These are phyloP conservation scores for Orthosia cruda DNA, from an alignment of 2,888 invertebrate species.

Conservation along the genomic window DNA sequence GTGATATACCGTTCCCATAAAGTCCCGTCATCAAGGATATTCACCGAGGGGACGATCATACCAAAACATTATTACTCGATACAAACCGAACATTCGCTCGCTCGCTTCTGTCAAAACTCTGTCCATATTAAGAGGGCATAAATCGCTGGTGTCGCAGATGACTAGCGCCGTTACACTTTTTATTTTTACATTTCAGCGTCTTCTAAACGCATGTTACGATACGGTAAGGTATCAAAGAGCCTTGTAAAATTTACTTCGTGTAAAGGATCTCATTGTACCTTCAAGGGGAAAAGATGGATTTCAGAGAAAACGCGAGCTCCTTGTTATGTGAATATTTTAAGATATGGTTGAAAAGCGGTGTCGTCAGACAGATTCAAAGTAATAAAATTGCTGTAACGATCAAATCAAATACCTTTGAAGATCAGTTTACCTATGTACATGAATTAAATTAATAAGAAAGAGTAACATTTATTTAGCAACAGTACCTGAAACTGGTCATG, in stretches of 20 bases:
- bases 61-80: not conserved
- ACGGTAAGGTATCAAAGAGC: slow-evolving; percentile 33
- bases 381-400: no score
- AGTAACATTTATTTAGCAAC: no score
- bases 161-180: slow-evolving; percentile 80
- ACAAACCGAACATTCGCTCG: slow-evolving; percentile 42
- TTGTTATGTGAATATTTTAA: no score
- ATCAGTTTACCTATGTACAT: no score
- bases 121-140: slow-evolving; percentile 81
- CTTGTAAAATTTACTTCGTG: slow-evolving; percentile 27
- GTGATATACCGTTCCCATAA: no score
- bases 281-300: not conserved
- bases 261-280: slow-evolving; percentile 15
- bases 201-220: slow-evolving; percentile 44
- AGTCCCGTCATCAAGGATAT: no score
- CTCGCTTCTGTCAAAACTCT: slow-evolving; percentile 57
- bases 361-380: no score
- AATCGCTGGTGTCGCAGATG: slow-evolving; percentile 78
- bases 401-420: no score
- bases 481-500: no score
- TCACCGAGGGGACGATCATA: not conserved
- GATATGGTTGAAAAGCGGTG: no score
- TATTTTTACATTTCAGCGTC: slow-evolving; percentile 76
- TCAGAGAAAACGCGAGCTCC: not conserved
- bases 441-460: no score